phyloP scores from a whole-genome alignment of 2,797 vertebrate species.

The Sebastes diploproa region DNA sequence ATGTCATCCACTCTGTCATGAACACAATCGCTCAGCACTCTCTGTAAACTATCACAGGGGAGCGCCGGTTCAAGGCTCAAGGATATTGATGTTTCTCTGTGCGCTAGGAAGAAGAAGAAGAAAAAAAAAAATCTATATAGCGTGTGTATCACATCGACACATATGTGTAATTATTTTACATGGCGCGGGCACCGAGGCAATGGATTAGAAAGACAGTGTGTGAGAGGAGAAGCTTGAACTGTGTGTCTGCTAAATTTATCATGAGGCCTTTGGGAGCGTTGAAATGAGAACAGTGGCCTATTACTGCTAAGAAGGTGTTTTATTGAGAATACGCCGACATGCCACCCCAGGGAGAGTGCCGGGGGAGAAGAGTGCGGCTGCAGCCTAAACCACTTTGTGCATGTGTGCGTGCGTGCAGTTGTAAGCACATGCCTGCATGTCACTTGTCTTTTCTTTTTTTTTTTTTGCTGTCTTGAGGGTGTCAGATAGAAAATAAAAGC shows the following conservation, averaged over 20 bases:
- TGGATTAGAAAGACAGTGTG: slow-evolving; percentile 75
- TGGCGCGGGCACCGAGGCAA: slow-evolving; percentile 64
- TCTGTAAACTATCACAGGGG: slow-evolving; percentile 68
- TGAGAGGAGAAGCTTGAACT: slow-evolving; percentile 84
- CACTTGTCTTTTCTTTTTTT: not conserved
- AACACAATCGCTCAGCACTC: slow-evolving; percentile 68
- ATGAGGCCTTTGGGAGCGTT: slow-evolving; percentile 90
- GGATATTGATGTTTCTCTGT: slow-evolving; percentile 66
- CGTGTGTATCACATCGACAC: slow-evolving; percentile 66
- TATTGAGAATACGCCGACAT: slow-evolving; percentile 88
- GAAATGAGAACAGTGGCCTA: slow-evolving; percentile 92
- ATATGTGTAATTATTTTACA: slow-evolving; percentile 81
- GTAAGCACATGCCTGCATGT: not conserved
- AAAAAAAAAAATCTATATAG: slow-evolving; percentile 49
- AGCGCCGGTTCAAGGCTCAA: slow-evolving; percentile 58
- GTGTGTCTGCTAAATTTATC: slow-evolving; percentile 91
- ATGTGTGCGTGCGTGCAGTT: not conserved
- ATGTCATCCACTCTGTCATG: slow-evolving; percentile 75
- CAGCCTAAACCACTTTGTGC: slow-evolving; percentile 67
- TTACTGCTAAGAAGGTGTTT: slow-evolving; percentile 95
- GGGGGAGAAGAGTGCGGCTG: slow-evolving; percentile 71
- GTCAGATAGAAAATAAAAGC: slow-evolving; percentile 74
- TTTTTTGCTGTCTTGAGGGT: slow-evolving; percentile 40
- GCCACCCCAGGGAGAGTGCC: slow-evolving; percentile 81
- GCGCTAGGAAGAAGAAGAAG: not conserved